These are phyloP conservation scores for Betta splendens DNA, from an alignment of 2,797 vertebrate species.

Conservation along the genomic window DNA sequence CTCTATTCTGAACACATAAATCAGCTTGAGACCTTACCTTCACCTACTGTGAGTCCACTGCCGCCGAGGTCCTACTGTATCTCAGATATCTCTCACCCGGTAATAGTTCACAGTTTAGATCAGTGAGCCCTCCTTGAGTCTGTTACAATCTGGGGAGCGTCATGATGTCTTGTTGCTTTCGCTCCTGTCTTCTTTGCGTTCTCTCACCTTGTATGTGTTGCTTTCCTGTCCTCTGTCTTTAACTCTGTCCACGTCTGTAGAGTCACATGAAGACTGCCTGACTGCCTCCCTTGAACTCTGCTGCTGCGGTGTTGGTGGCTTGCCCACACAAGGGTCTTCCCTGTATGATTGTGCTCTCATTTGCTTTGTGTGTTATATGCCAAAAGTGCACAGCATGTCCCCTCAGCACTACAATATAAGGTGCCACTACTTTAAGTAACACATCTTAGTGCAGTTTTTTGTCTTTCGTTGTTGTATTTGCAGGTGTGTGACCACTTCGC, in stretches of 20 bases:
- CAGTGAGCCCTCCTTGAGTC: constrained; percentile 22
- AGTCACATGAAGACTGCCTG: constrained; percentile 29
- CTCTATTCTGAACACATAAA: constrained; percentile 9
- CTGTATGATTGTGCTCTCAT: constrained; percentile 6
- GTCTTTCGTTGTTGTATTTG: not conserved
- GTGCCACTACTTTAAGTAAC: not conserved
- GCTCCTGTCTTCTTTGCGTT: constrained; percentile 14
- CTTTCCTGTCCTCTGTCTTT: constrained; percentile 47
- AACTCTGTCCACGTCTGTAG: constrained; percentile 46
- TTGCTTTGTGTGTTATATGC: not conserved
- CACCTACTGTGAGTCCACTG: constrained; percentile 17
- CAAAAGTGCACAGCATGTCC: not conserved
- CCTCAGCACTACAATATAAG: not conserved
- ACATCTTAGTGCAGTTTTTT: not conserved
- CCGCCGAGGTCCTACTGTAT: not conserved
- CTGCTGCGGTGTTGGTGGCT: constrained; percentile 42
- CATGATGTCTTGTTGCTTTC: constrained; percentile 27
- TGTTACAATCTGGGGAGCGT: constrained; percentile 16
- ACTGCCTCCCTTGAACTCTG: constrained; percentile 23
- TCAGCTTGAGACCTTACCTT: constrained; percentile 58
- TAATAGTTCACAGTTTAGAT: constrained; percentile 1
- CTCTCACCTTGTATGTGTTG: constrained; percentile 10
- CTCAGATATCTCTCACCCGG: not conserved
- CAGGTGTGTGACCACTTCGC: not conserved
- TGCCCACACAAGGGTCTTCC: constrained; percentile 27